Conservation (phyloP, 2,113 vertebrate genomes). For the Proteles cristata region DNA sequence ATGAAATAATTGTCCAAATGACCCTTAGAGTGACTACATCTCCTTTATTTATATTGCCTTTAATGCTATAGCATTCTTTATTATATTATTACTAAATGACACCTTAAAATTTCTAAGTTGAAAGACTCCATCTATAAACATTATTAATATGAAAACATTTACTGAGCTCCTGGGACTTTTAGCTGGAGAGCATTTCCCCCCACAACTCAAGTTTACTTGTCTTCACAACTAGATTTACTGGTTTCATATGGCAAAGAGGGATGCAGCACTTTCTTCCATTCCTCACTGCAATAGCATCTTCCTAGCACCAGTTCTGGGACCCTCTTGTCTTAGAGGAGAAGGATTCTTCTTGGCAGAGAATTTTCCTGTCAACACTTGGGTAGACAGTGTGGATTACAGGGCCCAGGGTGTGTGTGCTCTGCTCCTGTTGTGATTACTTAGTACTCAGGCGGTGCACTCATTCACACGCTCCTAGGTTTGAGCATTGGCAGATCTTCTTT, state of each 20-base stretch:
- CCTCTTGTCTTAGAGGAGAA: conserved; percentile 15
- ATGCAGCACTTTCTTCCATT: neutral
- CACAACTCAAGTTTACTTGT: conserved; percentile 13
- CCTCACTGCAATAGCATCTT: neutral
- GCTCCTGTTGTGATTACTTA: no score
- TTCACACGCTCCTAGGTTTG: neutral
- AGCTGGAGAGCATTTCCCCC: conserved; percentile 33
- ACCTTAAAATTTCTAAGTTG: neutral
- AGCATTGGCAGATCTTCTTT: conserved; percentile 33
- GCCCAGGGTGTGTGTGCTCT: neutral
- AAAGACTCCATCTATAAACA: neutral
- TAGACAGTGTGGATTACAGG: neutral
- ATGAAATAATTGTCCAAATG: conserved; percentile 54
- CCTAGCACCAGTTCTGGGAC: neutral
- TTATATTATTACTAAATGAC: neutral
- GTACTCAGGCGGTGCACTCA: neutral
- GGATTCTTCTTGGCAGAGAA: conserved; percentile 60
- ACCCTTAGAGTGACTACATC: neutral
- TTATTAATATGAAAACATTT: conserved; percentile 21
- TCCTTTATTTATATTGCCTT: conserved; percentile 55
- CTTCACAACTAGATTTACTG: conserved; percentile 11
- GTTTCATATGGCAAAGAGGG: neutral
- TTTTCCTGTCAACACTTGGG: neutral
- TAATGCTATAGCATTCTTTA: conserved; percentile 10
- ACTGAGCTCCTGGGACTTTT: neutral